phyloP scores from a whole-genome alignment of 2,888 invertebrate species.

The Lysandra coridon region DNA sequence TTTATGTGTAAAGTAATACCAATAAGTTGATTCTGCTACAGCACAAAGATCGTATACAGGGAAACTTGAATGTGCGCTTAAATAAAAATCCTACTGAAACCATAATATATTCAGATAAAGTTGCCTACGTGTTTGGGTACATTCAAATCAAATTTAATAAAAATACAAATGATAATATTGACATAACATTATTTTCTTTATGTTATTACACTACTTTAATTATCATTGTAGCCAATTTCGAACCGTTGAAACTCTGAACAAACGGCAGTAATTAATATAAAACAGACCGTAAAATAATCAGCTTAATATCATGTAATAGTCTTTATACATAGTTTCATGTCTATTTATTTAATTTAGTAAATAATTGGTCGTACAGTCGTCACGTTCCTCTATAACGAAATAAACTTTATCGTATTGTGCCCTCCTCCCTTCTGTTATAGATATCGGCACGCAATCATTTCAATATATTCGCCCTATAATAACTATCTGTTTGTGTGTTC shows the following conservation, averaged over 20 bases:
- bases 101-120: no score
- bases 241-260: background rate
- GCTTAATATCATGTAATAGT: background rate
- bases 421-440: background rate
- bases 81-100: no score
- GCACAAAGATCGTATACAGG: no score
- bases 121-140: no score
- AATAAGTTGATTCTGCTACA: no score
- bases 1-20: no score
- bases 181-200: no score
- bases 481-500: background rate
- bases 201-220: background rate
- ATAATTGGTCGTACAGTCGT: background rate
- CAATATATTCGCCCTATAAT: background rate
- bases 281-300: background rate
- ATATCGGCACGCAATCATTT: constrained; percentile 4
- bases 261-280: background rate
- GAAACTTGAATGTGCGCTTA: no score
- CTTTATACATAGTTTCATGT: background rate
- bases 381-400: background rate
- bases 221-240: background rate
- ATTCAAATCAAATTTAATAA: no score
- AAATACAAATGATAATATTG: no score
- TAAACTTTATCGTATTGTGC: background rate
- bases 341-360: background rate